phyloP scores from a whole-genome alignment of 2,797 vertebrate genomes.

The Tangara arthus region DNA sequence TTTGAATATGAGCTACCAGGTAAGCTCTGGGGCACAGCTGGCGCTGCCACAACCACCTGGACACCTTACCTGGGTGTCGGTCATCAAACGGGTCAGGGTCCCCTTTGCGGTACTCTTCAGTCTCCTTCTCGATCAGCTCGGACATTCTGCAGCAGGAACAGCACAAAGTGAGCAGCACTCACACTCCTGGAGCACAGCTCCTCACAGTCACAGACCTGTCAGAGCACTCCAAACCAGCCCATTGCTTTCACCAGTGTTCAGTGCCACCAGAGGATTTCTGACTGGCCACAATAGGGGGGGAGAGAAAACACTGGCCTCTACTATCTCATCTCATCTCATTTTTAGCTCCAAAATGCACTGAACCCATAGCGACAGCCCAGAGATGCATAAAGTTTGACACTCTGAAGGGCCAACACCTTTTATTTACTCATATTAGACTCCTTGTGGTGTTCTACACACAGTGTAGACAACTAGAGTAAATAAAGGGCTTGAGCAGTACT shows the following conservation, averaged over 20 bases:
- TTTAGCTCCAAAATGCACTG: background rate
- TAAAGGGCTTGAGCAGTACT: background rate
- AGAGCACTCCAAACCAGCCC: background rate
- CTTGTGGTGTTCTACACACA: background rate
- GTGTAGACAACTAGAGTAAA: background rate
- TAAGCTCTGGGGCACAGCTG: background rate
- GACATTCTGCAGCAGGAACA: conserved; percentile 84
- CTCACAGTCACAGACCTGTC: background rate
- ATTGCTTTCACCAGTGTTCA: background rate
- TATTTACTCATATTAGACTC: background rate
- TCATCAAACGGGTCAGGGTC: conserved; percentile 99
- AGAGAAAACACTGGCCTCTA: background rate
- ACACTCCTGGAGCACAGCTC: background rate
- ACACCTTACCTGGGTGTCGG: conserved; percentile 90
- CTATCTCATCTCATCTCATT: background rate
- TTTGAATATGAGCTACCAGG: background rate
- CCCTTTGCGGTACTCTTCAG: conserved; percentile 96
- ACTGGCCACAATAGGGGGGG: fast-evolving
- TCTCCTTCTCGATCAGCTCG: conserved; percentile 96
- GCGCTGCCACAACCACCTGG: background rate
- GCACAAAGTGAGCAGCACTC: background rate
- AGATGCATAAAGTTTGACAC: background rate
- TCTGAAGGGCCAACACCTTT: background rate
- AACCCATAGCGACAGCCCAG: background rate
- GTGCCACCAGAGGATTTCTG: background rate